Percentiles rank a stretch among this genome's conserved stretches.
phyloP scores from a whole-genome alignment of 2,113 vertebrate species.

The Campylomormyrus tamandua region DNA sequence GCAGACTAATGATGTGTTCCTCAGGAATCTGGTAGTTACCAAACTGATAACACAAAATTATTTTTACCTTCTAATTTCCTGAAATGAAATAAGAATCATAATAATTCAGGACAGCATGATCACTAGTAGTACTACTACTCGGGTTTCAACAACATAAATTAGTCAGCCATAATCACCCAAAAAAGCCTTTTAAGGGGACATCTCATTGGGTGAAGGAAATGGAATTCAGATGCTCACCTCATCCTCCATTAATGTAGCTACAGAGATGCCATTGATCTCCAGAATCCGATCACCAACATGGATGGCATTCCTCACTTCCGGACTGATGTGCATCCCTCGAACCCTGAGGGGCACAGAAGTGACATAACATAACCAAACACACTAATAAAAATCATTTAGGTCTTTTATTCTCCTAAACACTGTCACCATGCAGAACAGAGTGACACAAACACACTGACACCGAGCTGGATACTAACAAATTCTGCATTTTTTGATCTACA shows the following conservation, averaged over 20 bases:
- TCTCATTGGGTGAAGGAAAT: neutral
- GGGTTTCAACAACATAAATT: neutral
- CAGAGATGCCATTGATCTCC: conserved; percentile 88
- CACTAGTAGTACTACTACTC: neutral
- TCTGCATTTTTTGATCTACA: neutral
- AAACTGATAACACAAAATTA: neutral
- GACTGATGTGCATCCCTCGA: conserved; percentile 82
- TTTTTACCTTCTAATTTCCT: neutral
- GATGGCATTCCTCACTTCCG: conserved; percentile 84
- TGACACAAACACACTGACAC: neutral
- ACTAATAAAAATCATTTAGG: neutral
- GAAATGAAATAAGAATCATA: neutral
- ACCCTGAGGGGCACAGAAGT: conserved; percentile 61
- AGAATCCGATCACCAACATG: conserved; percentile 89
- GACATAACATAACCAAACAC: neutral
- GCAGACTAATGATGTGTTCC: neutral
- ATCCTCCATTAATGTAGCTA: conserved; percentile 71
- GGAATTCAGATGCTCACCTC: conserved; percentile 63
- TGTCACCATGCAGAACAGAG: neutral
- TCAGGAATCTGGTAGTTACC: neutral
- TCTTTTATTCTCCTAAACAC: neutral
- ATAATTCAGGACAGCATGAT: neutral
- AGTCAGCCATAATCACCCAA: neutral
- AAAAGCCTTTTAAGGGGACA: neutral
- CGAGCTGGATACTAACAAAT: neutral